These are phyloP conservation scores for Pyrocoelia pectoralis DNA, from an alignment of 2,888 invertebrate genomes.

Conservation along the genomic window DNA sequence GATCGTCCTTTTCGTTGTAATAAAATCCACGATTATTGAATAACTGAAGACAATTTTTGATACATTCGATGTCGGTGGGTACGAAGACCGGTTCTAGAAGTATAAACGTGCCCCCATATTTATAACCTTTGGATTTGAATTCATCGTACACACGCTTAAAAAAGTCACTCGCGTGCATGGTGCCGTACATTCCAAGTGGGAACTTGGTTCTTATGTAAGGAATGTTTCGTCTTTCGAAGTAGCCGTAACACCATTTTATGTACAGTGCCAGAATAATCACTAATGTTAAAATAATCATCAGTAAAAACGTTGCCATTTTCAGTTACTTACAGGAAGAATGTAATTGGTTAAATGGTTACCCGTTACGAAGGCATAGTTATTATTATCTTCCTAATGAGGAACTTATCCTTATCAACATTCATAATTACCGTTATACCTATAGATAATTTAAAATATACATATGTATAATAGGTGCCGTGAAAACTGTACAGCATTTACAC, in stretches of 20 bases:
- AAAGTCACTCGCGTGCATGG: slow-evolving; percentile 11
- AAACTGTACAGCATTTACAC: no score
- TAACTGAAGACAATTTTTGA: slow-evolving; percentile 62
- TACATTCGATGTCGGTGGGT: slow-evolving; percentile 31
- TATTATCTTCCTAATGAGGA: no score
- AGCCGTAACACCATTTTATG: not conserved
- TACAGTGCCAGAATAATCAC: no score
- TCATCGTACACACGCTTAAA: slow-evolving; percentile 24
- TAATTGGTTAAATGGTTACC: no score
- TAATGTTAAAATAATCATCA: no score
- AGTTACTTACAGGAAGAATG: no score
- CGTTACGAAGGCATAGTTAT: no score
- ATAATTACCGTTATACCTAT: no score
- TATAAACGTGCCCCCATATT: slow-evolving; percentile 33
- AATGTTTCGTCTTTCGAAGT: not conserved
- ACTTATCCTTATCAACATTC: no score
- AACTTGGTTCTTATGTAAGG: not conserved
- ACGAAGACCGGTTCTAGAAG: slow-evolving; percentile 23
- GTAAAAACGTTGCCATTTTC: no score
- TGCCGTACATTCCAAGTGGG: not conserved
- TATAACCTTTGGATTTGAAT: slow-evolving; percentile 24
- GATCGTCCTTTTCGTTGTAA: slow-evolving; percentile 64
- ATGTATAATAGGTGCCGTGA: no score
- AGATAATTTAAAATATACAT: no score
- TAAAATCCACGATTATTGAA: slow-evolving; percentile 69